Percentiles rank a stretch among this genome's conserved stretches.
Evolutionary conservation across 1,140 invertebrate species (phyloP).

Genomic region (Bombus difficillimus): DNA sequence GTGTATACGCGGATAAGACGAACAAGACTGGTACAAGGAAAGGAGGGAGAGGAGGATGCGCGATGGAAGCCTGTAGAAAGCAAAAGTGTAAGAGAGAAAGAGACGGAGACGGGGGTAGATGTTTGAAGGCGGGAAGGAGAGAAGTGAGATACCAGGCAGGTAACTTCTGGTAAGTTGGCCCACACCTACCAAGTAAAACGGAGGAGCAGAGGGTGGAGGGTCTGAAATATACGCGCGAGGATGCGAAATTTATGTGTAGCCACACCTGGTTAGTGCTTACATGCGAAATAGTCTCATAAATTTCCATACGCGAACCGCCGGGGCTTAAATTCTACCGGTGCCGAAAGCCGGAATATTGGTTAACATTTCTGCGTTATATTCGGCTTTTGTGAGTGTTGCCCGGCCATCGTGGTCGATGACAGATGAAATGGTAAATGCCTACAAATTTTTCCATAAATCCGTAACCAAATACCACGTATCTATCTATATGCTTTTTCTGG

Average conservation of each 20-base stretch:
- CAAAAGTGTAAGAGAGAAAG: slow-evolving; percentile 53
- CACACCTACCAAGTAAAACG: slow-evolving; percentile 73
- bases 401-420: slow-evolving; percentile 27
- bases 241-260: slow-evolving; percentile 82
- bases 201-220: slow-evolving; percentile 67
- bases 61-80: slow-evolving; percentile 44
- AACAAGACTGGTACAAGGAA: slow-evolving; percentile 32
- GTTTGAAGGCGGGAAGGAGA: slow-evolving; percentile 41
- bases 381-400: slow-evolving; percentile 37
- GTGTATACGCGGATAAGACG: slow-evolving; percentile 61
- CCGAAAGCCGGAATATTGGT: slow-evolving; percentile 75
- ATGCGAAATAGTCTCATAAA: slow-evolving; percentile 82
- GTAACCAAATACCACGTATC: neutral
- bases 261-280: slow-evolving; percentile 82
- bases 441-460: slow-evolving; percentile 20
- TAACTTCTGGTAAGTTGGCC: slow-evolving; percentile 79
- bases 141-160: slow-evolving; percentile 69
- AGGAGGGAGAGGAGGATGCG: slow-evolving; percentile 22
- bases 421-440: slow-evolving; percentile 12
- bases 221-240: slow-evolving; percentile 81
- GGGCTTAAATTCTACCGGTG: slow-evolving; percentile 71
- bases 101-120: slow-evolving; percentile 32
- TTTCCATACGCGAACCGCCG: slow-evolving; percentile 77
- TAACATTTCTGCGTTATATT: slow-evolving; percentile 54
- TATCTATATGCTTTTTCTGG: neutral